Percentiles rank a stretch among this genome's conserved stretches.
phyloP scores from a whole-genome alignment of 2,113 vertebrate species.

The Urocynchramus pylzowi region DNA sequence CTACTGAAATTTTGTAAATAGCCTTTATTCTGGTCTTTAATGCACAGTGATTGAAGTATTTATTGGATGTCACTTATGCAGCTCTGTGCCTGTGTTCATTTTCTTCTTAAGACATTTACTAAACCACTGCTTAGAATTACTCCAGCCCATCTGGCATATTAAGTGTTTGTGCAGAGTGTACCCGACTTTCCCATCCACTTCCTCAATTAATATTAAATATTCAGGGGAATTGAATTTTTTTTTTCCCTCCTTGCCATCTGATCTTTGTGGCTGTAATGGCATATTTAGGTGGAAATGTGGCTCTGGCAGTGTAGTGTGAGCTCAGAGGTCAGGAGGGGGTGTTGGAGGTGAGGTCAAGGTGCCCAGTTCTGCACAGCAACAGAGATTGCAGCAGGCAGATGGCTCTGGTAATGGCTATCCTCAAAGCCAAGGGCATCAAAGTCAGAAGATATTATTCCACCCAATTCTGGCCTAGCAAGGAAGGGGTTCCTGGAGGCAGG shows the following conservation, averaged over 20 bases:
- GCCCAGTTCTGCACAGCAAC: background rate
- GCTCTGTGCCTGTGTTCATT: constrained; percentile 9
- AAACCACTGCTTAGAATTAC: constrained; percentile 27
- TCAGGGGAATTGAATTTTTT: background rate
- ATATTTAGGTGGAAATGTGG: background rate
- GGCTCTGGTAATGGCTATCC: background rate
- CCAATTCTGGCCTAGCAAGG: background rate
- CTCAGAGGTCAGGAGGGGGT: background rate
- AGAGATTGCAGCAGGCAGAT: background rate
- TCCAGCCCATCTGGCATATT: constrained; percentile 44
- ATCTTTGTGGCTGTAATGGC: background rate
- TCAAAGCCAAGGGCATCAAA: background rate
- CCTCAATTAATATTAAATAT: constrained; percentile 48
- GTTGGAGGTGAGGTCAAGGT: background rate
- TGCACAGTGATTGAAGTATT: constrained; percentile 35
- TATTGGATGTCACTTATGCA: constrained; percentile 48
- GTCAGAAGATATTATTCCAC: background rate
- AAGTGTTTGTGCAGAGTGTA: constrained; percentile 29
- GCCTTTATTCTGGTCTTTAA: constrained; percentile 45
- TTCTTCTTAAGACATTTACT: constrained; percentile 32
- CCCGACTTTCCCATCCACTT: constrained; percentile 10
- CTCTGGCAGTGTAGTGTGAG: background rate
- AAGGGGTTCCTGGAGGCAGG: background rate
- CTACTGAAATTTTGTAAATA: constrained; percentile 11
- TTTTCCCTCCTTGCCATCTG: background rate